phyloP scores from a whole-genome alignment of 2,113 vertebrate species.

The Epinephelus moara region DNA sequence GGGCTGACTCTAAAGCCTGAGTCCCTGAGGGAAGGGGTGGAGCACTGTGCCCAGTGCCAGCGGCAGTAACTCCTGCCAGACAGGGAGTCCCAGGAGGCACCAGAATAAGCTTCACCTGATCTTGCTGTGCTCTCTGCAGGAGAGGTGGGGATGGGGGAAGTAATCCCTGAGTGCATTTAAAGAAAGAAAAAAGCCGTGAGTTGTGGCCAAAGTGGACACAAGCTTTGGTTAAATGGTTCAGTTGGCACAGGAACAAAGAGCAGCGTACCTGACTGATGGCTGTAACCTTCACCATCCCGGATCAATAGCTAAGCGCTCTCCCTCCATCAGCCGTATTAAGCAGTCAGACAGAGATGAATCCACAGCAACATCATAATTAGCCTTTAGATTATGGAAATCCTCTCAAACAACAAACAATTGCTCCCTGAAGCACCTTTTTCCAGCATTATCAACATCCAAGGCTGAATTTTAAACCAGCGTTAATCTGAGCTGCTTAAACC shows the following conservation, averaged over 20 bases:
- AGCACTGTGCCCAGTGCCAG: neutral
- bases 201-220: constrained; percentile 5
- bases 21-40: neutral
- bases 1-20: neutral
- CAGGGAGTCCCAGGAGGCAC: constrained; percentile 11
- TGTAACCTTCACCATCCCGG: constrained; percentile 34
- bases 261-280: constrained; percentile 23
- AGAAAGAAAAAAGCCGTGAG: constrained; percentile 10
- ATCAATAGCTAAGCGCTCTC: constrained; percentile 23
- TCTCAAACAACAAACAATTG: constrained; percentile 41
- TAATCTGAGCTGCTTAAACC: constrained; percentile 41
- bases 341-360: constrained; percentile 52
- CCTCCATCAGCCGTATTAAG: constrained; percentile 23
- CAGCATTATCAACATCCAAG: constrained; percentile 16
- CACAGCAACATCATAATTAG: constrained; percentile 62
- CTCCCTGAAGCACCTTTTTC: constrained; percentile 27
- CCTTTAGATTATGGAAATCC: constrained; percentile 71
- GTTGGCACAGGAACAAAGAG: constrained; percentile 27
- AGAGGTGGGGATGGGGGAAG: neutral
- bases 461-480: constrained; percentile 25
- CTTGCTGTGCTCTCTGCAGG: neutral
- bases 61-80: constrained; percentile 7
- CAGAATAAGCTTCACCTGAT: constrained; percentile 13
- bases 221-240: constrained; percentile 25
- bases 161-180: neutral